Evolutionary conservation across 2,113 vertebrate genomes (phyloP).

Genomic region (Orycteropus afer): DNA sequence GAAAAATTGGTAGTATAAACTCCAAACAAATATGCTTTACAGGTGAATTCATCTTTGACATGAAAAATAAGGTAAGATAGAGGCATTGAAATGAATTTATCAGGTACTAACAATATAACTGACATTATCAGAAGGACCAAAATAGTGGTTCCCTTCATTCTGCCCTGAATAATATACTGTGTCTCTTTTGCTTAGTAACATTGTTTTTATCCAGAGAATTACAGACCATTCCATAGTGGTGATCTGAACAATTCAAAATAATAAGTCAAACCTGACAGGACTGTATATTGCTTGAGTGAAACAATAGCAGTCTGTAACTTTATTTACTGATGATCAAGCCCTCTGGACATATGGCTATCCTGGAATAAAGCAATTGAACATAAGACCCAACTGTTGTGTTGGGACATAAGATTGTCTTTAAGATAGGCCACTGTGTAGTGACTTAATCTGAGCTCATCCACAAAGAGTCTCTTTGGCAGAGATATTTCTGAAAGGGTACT

Average conservation of each 20-base stretch:
- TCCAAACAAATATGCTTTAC: not conserved
- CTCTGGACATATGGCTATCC: slow-evolving; percentile 12
- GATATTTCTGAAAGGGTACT: slow-evolving; percentile 53
- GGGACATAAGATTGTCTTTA: not conserved
- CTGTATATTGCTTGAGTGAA: slow-evolving; percentile 61
- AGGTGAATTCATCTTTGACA: not conserved
- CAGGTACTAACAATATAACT: not conserved
- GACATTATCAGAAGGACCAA: not conserved
- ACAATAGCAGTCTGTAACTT: slow-evolving; percentile 69
- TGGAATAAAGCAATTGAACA: slow-evolving; percentile 59
- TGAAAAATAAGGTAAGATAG: not conserved
- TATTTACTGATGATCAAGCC: slow-evolving; percentile 63
- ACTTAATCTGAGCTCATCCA: slow-evolving; percentile 66
- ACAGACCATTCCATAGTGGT: not conserved
- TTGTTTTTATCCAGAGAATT: not conserved
- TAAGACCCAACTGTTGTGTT: slow-evolving; percentile 47
- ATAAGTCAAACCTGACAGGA: slow-evolving; percentile 55
- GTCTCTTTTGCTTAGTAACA: not conserved
- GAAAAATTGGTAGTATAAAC: not conserved
- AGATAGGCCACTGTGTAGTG: not conserved
- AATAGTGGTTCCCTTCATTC: not conserved
- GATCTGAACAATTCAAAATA: slow-evolving; percentile 54
- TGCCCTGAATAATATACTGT: not conserved
- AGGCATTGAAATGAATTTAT: not conserved
- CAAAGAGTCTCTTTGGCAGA: slow-evolving; percentile 43